Evolutionary conservation across 2,113 vertebrate genomes (phyloP).

Genomic region (Neoarius graeffei): DNA sequence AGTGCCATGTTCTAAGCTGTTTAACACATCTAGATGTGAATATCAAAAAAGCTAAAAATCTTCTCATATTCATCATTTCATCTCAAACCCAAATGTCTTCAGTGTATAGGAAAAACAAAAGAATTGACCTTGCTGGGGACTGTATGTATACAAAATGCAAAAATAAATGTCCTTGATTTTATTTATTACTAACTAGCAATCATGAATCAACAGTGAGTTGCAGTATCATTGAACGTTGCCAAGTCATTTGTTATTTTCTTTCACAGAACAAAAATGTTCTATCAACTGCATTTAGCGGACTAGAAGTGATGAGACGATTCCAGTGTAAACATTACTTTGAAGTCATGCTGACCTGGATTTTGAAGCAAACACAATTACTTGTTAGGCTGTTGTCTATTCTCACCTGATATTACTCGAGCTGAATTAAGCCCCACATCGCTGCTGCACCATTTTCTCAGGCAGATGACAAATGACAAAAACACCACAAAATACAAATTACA

Average conservation of each 20-base stretch:
- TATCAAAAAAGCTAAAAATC: too few relatives aligned
- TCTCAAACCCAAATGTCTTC: not conserved
- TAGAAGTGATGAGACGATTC: not conserved
- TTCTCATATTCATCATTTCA: not conserved
- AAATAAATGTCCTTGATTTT: not conserved
- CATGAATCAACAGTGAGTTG: not conserved
- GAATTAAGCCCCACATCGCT: conserved; percentile 9
- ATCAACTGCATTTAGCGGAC: not conserved
- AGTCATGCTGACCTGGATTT: not conserved
- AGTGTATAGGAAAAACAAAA: too few relatives aligned
- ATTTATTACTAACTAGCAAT: not conserved
- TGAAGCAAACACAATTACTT: not conserved
- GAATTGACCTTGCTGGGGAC: too few relatives aligned
- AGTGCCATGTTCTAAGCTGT: too few relatives aligned
- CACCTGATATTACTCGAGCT: conserved; percentile 11
- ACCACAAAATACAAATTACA: not conserved
- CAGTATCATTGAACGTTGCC: not conserved
- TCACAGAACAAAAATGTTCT: not conserved
- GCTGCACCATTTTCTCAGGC: not conserved
- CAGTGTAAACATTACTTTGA: not conserved
- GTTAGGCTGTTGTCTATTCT: not conserved
- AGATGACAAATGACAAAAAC: not conserved
- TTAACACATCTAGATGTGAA: too few relatives aligned
- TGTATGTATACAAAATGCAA: not conserved
- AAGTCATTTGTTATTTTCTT: not conserved